Base-by-base conservation (phyloP, 1,140 invertebrate genomes). In the Sarcophaga peregrina region DNA sequence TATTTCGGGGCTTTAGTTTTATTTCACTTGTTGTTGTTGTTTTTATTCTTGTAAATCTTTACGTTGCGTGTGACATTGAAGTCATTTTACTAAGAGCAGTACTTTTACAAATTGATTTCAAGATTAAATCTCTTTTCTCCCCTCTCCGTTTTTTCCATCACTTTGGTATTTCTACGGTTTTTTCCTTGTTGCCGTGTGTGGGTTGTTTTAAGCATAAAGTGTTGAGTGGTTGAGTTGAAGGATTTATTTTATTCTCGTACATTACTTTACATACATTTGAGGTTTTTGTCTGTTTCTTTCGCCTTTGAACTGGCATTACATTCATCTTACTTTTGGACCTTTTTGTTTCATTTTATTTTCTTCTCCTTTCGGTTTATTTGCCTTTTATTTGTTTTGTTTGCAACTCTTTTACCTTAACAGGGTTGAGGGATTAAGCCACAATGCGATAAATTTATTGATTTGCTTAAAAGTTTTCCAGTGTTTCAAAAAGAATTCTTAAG, bases 61-160 rank as follows among this genome's bases (percentile, higher is more conserved):
- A 37, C 4, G 75, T 68, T 78, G 75, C n/a, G 75, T 52, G 75
- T 78, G 75, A 78, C 80, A 81, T 37, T 81, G 52, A 46, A 81
- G 25, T 81, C 54, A 81, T 81, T 81, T 81, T 68, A 81, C 62
- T 81, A 81, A 81, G 80, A 81, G 80, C 80, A 81, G 62, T 54
- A 81, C 80, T 81, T 81, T 52, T 25, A 81, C 80, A 81, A 81
- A 81, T 81, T 81, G 80, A 68, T 81, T 81, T 81, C 37, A 15
- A 81, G 80, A 81, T 81, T 81, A 81, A 81, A 81, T 81, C 80
- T 81, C 62, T 54, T 37, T n/a, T 37, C 4, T 37, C 25, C 4
- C 25, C 11, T 10, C 11, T 46, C 15, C 20, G 5, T 75, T 46
- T 75, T 10, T 46, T 11, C 46, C 3, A 13, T 81, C 15, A 15